phyloP scores from a whole-genome alignment of 2,113 vertebrate genomes.

The Rhinopomastus cyanomelas region DNA sequence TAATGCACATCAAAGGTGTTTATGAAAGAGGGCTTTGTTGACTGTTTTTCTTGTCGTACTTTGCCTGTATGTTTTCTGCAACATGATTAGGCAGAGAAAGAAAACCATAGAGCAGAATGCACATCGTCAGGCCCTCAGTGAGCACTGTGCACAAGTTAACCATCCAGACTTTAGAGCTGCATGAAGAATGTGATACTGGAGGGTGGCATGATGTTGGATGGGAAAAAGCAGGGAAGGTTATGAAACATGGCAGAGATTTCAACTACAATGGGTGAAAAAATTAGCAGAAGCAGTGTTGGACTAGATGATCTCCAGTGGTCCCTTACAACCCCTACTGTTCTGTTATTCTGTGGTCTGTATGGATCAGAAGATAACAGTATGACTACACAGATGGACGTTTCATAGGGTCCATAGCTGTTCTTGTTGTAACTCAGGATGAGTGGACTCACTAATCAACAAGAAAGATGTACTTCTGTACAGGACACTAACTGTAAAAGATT shows the following conservation, averaged over 20 bases:
- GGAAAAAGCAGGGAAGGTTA: background rate
- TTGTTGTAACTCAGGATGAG: background rate
- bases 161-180: background rate
- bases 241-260: background rate
- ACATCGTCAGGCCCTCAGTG: background rate
- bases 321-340: too few species aligned
- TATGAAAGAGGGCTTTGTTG: background rate
- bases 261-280: rapidly evolving
- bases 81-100: background rate
- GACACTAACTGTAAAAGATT: background rate
- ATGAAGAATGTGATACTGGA: background rate
- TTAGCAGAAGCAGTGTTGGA: background rate
- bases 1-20: background rate
- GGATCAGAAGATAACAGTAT: background rate
- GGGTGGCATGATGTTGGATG: background rate
- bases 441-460: background rate
- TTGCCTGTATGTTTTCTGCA: background rate
- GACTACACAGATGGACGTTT: background rate
- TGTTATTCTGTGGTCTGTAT: too few species aligned
- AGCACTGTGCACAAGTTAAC: background rate
- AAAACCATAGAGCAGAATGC: background rate
- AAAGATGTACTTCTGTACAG: background rate
- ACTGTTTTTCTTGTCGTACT: background rate
- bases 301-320: too few species aligned
- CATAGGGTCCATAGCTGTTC: background rate